These are phyloP conservation scores for Cephalopachus bancanus DNA, from an alignment of 2,797 vertebrate genomes.

Conservation along the genomic window DNA sequence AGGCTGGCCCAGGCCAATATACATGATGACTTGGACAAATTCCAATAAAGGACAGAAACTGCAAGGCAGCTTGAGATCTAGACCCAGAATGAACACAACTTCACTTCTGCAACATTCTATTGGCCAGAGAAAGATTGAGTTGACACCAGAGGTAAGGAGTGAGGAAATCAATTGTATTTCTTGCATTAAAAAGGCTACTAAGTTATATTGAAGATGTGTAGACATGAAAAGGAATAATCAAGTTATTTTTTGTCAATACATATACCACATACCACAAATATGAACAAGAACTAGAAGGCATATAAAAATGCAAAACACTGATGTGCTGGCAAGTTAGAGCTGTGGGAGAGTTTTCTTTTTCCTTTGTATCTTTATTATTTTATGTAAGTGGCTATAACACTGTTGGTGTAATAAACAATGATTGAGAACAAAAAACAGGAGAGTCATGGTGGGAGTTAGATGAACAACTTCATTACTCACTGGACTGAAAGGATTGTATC, in stretches of 20 bases:
- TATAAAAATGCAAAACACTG: not conserved
- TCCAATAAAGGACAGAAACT: not conserved
- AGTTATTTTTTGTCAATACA: not conserved
- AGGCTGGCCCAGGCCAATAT: not conserved
- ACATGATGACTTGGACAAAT: not conserved
- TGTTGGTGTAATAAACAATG: not conserved
- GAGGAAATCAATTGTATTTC: not conserved
- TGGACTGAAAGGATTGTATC: not conserved
- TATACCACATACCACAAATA: not conserved
- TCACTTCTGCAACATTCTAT: not conserved
- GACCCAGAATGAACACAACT: not conserved
- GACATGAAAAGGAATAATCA: not conserved
- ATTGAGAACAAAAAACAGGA: not conserved
- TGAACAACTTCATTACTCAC: not conserved
- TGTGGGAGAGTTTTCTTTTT: not conserved
- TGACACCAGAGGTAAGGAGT: not conserved
- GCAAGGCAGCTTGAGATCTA: not conserved
- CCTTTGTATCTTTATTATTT: conserved; percentile 18
- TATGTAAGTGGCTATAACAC: not conserved
- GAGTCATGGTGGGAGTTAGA: not conserved
- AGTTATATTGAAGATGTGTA: not conserved
- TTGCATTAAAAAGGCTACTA: not conserved
- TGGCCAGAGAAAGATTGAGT: not conserved
- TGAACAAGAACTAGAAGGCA: conserved; percentile 10
- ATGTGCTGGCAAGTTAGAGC: not conserved